Percentiles rank a stretch among this genome's conserved stretches.
Conservation (phyloP, 2,113 vertebrate genomes). For the Procavia capensis region DNA sequence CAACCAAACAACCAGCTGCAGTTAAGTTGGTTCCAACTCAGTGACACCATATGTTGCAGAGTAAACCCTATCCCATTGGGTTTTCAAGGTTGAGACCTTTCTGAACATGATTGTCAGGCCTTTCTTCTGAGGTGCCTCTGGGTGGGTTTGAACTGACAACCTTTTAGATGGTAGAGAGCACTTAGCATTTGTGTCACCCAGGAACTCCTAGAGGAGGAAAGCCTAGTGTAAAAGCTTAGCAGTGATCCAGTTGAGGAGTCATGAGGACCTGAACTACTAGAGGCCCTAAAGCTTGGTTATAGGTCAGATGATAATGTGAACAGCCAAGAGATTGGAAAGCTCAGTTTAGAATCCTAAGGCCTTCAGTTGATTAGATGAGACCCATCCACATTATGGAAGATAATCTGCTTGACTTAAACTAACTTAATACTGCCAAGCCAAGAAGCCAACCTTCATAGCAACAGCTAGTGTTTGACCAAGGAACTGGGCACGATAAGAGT, state of each 20-base stretch:
- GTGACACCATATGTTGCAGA: too few relatives aligned
- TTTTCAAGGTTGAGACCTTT: not conserved
- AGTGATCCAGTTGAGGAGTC: not conserved
- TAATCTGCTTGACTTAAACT: not conserved
- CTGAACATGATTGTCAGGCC: not conserved
- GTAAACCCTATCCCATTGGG: not conserved
- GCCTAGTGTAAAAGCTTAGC: not conserved
- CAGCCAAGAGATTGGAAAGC: not conserved
- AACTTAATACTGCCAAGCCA: too few relatives aligned
- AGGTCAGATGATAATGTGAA: not conserved
- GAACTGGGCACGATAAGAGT: not conserved
- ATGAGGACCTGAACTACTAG: not conserved
- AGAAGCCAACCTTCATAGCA: not conserved
- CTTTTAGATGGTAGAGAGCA: not conserved
- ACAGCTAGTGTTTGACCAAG: not conserved
- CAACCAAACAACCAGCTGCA: too few relatives aligned
- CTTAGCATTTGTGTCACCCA: not conserved
- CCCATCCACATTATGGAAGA: not conserved
- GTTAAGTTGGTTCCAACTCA: not conserved
- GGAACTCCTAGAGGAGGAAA: not conserved
- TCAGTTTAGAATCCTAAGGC: not conserved
- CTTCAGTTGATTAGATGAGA: not conserved
- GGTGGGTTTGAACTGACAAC: not conserved
- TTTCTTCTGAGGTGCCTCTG: not conserved
- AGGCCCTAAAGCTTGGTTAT: too few relatives aligned